Evolutionary conservation across 1,140 invertebrate genomes (phyloP), one percentile per base, ranked within the genome.

Genomic region (Telenomus remus): DNA sequence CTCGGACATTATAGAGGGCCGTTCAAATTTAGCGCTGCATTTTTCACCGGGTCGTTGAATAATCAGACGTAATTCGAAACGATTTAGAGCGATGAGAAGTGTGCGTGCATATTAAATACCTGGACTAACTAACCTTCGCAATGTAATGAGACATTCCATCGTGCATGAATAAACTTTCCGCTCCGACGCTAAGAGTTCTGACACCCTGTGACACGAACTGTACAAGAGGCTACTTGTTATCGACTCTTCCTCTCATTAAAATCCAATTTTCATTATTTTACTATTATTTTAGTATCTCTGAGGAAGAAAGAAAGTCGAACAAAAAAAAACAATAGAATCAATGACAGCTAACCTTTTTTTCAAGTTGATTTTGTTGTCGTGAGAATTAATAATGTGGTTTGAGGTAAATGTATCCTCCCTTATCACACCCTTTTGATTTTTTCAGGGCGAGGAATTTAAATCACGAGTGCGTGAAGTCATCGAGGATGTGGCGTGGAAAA

Each of bases 91-190:
- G 37, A 33, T 19, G 75, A 50, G 66, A 54, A 50, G 46, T 57
- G 50, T 64, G 79, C 51, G 54, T 74, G 74, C 59, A 85, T 85
- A 86, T 86, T 85, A 84, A 85, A 86, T 84, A 75, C 84, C 78
- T 80, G 75, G 74, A 81, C 81, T 86, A 86, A 85, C 81, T 83
- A 82, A 66, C 77, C 84, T 79, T 68, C 56, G 68, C 76, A 78
- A 81, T 80, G 76, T 82, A 81, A 86, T 85, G 78, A 85, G 79
- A 79, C 82, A 85, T 87, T 87, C 85, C 85, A 77, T 86, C 81
- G 66, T 80, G 84, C 85, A 79, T 86, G 83, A 82, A 77, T 81
- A 82, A 82, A 78, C 82, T 81, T 78, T 76, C 74, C 69, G 64
- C 39, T 55, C 44, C 54, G 50, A 34, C 42, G 64, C 55, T 33